Evolutionary conservation across 2,888 invertebrate genomes (phyloP), one percentile per base, ranked within the genome.

Genomic region (Dicyrtoma fusca): DNA sequence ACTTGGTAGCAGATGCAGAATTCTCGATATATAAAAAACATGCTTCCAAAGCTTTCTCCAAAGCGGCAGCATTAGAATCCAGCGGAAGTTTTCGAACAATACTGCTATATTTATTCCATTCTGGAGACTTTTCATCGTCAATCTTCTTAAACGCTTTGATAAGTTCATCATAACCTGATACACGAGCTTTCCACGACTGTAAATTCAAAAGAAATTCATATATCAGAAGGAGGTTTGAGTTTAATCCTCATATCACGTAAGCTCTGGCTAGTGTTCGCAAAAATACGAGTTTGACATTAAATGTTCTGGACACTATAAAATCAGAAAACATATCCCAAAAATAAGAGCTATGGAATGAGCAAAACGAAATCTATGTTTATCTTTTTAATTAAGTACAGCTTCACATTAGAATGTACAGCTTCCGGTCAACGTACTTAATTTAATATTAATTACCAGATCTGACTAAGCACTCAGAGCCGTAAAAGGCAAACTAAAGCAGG

Each of bases 1-100:
- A 92, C 83, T 88, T 88, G 61, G 92, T 92, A 69, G 95, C 94
- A 81, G 88, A 87, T 0, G 89, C 90, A 82, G 95, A 94, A 86
- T 95, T 95, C 84, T 97, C 95, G 0, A 95, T 90, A 84, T 91
- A 98, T 49, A 92, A 91, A 68, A 96, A 84, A 0, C 94, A 91
- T 10, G 97, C 95, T 82, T 96, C 97, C 80, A 98, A 83, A 14
- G 95, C 97, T 86, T 93, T 97, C 83, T 98, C 97, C 83, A 97
- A 97, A 1, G 97, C 96, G 75, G 93, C 89, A 17, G 91, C 97
- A 90, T 98, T 97, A 81, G 91, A 92, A 83, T 98, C 97, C 0
- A 89, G 86, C 0, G 96, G 95, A 88, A 97, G 95, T 84, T 97
- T 97, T 83, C 96, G 96, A 45, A 98, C 89, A 59, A 96, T 86